Conservation (phyloP, 2,888 invertebrate genomes). For the Monochamus alternatus region DNA sequence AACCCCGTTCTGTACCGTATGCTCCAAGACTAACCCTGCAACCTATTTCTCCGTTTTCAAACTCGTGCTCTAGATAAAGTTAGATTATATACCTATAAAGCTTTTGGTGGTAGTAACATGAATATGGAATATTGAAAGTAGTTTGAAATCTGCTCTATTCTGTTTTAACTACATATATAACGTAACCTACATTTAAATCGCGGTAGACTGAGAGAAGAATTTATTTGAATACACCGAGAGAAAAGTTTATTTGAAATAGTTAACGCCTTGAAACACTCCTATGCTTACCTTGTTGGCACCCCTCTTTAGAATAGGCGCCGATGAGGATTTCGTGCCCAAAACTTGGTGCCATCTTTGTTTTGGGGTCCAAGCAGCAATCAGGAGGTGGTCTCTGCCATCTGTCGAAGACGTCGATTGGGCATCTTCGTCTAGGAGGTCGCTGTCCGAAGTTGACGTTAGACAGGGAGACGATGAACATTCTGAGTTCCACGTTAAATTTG, state of each 20-base stretch:
- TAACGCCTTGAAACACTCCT: background rate
- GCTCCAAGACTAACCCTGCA: background rate
- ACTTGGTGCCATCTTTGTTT: constrained; percentile 55
- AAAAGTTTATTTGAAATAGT: background rate
- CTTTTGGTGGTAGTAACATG: background rate
- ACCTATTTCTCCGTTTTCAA: background rate
- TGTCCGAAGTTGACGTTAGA: constrained; percentile 63
- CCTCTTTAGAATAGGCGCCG: constrained; percentile 69
- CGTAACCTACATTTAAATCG: background rate
- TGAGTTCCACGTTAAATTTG: constrained; percentile 71
- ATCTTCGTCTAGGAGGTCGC: constrained; percentile 60
- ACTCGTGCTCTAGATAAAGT: constrained; percentile 7
- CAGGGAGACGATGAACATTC: constrained; percentile 68
- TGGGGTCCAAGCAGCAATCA: constrained; percentile 47
- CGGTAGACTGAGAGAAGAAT: background rate
- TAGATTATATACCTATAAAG: background rate
- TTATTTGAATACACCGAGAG: background rate
- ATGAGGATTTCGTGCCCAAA: constrained; percentile 68
- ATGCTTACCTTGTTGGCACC: constrained; percentile 62
- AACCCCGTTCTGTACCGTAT: background rate
- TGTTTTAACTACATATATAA: background rate
- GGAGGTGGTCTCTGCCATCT: constrained; percentile 51
- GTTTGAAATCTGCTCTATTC: background rate
- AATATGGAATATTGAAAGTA: background rate
- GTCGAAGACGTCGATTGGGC: constrained; percentile 54